A percentile compares a stretch with the other conserved stretches of the same genome.
These are phyloP conservation scores for Drosophila putrida DNA, from an alignment of 2,888 invertebrate genomes.

Conservation along the genomic window DNA sequence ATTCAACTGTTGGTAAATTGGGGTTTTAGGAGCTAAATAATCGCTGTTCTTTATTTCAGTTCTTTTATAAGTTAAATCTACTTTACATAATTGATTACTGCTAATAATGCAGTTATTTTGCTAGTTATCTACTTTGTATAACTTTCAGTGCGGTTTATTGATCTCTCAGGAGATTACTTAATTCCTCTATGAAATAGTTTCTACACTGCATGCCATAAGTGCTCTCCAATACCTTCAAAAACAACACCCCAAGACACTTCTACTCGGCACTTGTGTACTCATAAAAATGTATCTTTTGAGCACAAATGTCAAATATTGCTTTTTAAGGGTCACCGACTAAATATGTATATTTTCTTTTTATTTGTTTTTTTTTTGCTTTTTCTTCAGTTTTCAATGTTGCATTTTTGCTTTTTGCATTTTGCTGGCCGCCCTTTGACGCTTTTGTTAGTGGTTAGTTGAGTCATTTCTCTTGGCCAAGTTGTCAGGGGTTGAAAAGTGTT, in stretches of 20 bases:
- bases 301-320: constrained; percentile 81
- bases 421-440: constrained; percentile 45
- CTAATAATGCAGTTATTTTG: background rate
- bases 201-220: constrained; percentile 21
- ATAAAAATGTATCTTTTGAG: constrained; percentile 71
- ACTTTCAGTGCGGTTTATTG: background rate
- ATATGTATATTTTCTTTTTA: constrained; percentile 32
- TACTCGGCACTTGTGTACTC: constrained; percentile 17
- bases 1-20: too few relatives aligned
- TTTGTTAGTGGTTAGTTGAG: constrained; percentile 40
- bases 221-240: background rate
- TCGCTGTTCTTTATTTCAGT: background rate
- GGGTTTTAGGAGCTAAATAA: background rate
- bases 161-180: constrained; percentile 10
- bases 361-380: constrained; percentile 11
- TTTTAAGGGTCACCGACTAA: constrained; percentile 78
- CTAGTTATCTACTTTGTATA: background rate
- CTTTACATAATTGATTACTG: background rate
- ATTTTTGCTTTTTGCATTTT: constrained; percentile 20
- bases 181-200: constrained; percentile 16
- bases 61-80: background rate
- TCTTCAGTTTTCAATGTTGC: constrained; percentile 65
- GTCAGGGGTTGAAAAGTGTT: constrained; percentile 36
- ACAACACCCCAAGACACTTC: background rate
- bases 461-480: constrained; percentile 47